Conservation (phyloP, 2,113 vertebrate species). For the Neotoma lepida region DNA sequence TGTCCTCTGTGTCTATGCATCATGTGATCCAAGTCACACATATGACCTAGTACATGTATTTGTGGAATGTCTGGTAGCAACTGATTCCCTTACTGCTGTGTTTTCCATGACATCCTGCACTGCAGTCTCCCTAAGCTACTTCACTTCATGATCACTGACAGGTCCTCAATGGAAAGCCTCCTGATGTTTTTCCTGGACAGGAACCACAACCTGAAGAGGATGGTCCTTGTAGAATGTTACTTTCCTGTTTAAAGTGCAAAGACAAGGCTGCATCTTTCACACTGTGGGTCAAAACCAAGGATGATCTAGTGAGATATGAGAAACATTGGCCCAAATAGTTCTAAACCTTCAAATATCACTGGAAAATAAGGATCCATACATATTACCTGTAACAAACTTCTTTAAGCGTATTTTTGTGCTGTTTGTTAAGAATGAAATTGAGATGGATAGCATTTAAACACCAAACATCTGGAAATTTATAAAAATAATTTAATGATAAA, state of each 20-base stretch:
- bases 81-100: background rate
- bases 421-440: background rate
- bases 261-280: slow-evolving; percentile 38
- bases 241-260: slow-evolving; percentile 1
- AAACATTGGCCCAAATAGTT: background rate
- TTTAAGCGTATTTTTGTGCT: background rate
- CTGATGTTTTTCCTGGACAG: background rate
- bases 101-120: background rate
- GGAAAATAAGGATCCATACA: background rate
- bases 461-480: background rate
- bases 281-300: background rate
- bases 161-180: background rate
- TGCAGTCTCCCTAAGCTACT: background rate
- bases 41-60: background rate
- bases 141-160: background rate
- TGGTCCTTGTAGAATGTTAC: background rate
- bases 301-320: background rate
- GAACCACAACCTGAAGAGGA: background rate
- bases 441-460: background rate
- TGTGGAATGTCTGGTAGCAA: background rate
- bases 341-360: background rate
- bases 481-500: slow-evolving; percentile 8
- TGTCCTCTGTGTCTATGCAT: background rate
- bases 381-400: background rate
- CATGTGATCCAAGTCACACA: background rate